Evolutionary conservation across 2,113 vertebrate species (phyloP), one percentile per base, ranked within the genome.

Genomic region (Eretmochelys imbricata): DNA sequence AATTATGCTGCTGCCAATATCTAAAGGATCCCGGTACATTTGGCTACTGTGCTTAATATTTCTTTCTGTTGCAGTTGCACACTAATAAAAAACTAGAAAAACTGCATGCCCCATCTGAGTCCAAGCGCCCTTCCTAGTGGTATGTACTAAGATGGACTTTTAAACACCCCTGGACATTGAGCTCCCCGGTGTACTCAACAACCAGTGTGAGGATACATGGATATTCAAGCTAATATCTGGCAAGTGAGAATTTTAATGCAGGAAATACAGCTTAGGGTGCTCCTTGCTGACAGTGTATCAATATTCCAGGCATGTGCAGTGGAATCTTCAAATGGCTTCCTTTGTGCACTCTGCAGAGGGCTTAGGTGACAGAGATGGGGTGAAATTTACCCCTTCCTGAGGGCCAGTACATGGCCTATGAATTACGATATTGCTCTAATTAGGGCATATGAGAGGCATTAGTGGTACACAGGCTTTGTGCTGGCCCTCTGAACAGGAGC

Each of bases 11-110:
- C 82, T 96, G n/a, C 65, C 17, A 92, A 38, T 86, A 53, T 92
- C 89, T 93, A 93, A 96, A 90, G 88, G 91, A 54, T 91, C 93
- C 87, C 54, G 3, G 50, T 93, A 91, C 92, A 89, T 84, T 53
- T 65, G 57, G 75, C 59, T 86, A 50, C 84, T 89, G 48, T 53
- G 57, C 92, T 96, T 80, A 82, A 8, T 78, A 55, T 92, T 96
- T 95, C 38, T 85, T 94, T 92, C 92, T 88, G 3, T 65, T 91
- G 46, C 35, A 80, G 80, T 91, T 88, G 54, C 83, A 91, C 51
- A 54, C 85, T 82, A 95, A 91, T 59, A 54, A 46, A 55, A 55
- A 94, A 94, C 46, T 19, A 78, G 85, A 75, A 75, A 91, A 55
- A 46, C 9, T 81, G 90, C 75, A 57, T 22, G 6, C 27, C 31